Percentiles rank a stretch among this genome's conserved stretches.
phyloP scores from a whole-genome alignment of 2,113 vertebrate species.

The Ophthalmolycus amberensis region DNA sequence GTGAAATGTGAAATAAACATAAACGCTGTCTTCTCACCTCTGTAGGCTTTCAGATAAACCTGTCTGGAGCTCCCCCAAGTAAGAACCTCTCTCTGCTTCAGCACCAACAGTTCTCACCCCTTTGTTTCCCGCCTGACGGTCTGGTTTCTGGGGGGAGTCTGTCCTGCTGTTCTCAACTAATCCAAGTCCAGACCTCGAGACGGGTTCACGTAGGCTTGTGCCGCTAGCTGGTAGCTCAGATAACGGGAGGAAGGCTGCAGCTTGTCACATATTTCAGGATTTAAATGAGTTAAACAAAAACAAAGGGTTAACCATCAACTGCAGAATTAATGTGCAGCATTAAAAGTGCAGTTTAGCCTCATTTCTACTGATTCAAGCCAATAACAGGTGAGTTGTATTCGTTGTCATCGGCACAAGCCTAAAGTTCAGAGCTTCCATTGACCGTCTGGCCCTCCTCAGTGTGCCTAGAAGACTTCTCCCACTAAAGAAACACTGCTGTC shows the following conservation, averaged over 20 bases:
- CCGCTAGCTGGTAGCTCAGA: conserved; percentile 8
- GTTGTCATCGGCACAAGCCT: conserved; percentile 70
- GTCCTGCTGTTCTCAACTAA: conserved; percentile 76
- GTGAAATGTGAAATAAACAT: conserved; percentile 59
- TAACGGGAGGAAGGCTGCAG: conserved; percentile 1
- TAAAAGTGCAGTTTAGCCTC: neutral
- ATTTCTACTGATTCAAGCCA: neutral
- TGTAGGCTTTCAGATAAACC: conserved; percentile 86
- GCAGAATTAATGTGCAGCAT: neutral
- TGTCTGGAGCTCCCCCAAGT: conserved; percentile 85
- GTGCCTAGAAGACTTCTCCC: neutral
- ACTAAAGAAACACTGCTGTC: neutral
- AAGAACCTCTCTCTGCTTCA: conserved; percentile 78
- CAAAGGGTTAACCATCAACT: neutral
- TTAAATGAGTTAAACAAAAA: neutral
- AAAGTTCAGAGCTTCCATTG: conserved; percentile 67
- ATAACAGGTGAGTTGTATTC: neutral
- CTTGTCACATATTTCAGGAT: neutral
- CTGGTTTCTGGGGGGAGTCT: conserved; percentile 72
- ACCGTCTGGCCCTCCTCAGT: conserved; percentile 2
- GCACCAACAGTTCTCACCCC: conserved; percentile 66
- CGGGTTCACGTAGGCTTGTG: conserved; percentile 67
- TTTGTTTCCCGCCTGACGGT: conserved; percentile 69
- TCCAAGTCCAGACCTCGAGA: conserved; percentile 48
- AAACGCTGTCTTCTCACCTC: conserved; percentile 80